Evolutionary conservation across 2,113 vertebrate species (phyloP).

Genomic region (Atrichornis clamosus): DNA sequence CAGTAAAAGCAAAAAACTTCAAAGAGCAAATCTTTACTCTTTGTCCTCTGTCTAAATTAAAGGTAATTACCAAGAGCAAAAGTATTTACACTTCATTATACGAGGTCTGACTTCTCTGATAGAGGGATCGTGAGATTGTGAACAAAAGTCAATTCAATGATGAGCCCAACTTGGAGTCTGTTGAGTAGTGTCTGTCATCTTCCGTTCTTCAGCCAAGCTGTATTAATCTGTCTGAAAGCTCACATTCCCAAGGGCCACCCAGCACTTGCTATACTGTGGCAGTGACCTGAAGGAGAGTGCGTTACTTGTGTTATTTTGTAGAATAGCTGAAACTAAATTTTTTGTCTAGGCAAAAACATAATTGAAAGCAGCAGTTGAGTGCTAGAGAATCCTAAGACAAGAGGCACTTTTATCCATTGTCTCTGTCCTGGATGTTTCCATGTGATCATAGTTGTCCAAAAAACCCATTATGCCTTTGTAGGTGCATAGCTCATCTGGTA

Average conservation of each 20-base stretch:
- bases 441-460: neutral
- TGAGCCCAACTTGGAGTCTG: neutral
- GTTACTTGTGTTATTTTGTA: neutral
- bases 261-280: neutral
- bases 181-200: constrained; percentile 31
- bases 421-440: neutral
- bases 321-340: neutral
- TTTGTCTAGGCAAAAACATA: neutral
- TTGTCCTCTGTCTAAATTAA: neutral
- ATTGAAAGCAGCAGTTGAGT: neutral
- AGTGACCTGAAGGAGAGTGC: constrained; percentile 43
- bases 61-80: neutral
- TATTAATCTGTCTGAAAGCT: constrained; percentile 67
- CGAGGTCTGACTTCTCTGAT: neutral
- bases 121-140: neutral
- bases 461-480: neutral
- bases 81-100: neutral
- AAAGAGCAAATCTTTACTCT: neutral
- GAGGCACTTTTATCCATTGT: neutral
- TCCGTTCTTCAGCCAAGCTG: constrained; percentile 43
- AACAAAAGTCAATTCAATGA: constrained; percentile 11
- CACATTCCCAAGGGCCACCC: constrained; percentile 18
- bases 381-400: neutral
- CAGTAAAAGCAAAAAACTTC: neutral
- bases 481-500: neutral